These are phyloP conservation scores for Disparrhopalites patrizii DNA, from an alignment of 2,888 invertebrate species.

Conservation along the genomic window DNA sequence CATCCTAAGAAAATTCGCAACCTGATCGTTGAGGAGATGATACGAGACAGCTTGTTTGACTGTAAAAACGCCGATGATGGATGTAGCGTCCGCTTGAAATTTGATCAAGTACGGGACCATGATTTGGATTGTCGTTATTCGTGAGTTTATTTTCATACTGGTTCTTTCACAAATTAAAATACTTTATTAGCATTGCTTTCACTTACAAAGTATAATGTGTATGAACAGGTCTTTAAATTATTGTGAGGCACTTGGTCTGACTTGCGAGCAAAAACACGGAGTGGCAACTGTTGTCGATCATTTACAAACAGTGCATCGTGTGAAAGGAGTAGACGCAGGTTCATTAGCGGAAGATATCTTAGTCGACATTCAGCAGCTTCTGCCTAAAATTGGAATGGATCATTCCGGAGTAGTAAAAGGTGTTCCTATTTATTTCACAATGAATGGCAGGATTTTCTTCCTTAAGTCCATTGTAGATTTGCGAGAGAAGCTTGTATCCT, in stretches of 20 bases:
- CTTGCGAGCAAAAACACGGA: neutral
- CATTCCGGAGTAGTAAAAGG: neutral
- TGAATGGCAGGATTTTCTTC: neutral
- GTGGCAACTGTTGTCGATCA: neutral
- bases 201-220: neutral
- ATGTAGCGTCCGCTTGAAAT: neutral
- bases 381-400: neutral
- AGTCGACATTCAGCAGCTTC: neutral
- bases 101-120: slow-evolving; percentile 1
- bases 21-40: neutral
- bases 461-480: neutral
- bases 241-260: neutral
- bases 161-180: neutral
- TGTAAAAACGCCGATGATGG: neutral
- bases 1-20: neutral
- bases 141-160: neutral
- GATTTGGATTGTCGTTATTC: neutral
- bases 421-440: neutral
- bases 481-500: neutral
- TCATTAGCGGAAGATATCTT: neutral
- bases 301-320: neutral
- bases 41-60: neutral
- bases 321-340: neutral
- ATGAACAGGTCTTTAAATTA: neutral
- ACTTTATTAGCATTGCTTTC: neutral